Base-by-base conservation (phyloP, 2,888 invertebrate species). In the Lithophane semibrunnea region DNA sequence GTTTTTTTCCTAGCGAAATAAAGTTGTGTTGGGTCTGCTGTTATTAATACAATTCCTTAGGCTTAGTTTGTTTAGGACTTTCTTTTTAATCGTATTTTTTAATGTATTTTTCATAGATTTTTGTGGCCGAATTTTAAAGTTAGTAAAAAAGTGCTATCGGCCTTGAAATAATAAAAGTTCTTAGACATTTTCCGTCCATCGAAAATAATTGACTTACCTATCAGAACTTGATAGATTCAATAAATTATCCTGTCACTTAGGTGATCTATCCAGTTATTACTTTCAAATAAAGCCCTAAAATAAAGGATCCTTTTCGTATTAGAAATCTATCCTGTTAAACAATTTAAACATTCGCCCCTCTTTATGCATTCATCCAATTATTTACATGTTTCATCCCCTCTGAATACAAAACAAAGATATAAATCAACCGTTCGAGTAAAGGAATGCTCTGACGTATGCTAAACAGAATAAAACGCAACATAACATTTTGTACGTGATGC, bases 341-440 rank as follows among this genome's bases (percentile, higher is more conserved):
- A 77, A 54, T 60, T 21, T 37, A 67, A 29, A 58, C 18, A 63
- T 10, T 24, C 4, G 7, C 44, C 52, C 18, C 47, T 66, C 24
- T 58, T 61, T 24, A 73, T 42, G 7, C 60, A 67, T 70, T 58
- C 63, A 79, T 70, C 54, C 78, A 80, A 85, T 85, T 83, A 85
- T 77, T 64, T 72, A 73, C 71, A 58, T n/a, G 52, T 56, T 44
- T 61, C 67, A 61, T 70, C 60, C 69, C 61, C 70, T 79, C n/a
- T 70, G 86, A 85, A 86, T 84, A 82, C 78, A 64, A 83, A 79
- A 83, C 60, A 79, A 74, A 58, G 56, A 77, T 68, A 79, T 86
- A 77, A 76, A 72, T 65, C 69, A 74, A 64, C 54, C 68, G 60
- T 77, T 69, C 54, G 71, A 75, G 47, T 54, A 42, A 66, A 78